phyloP scores from a whole-genome alignment of 2,113 vertebrate species.

The Strigops habroptila region DNA sequence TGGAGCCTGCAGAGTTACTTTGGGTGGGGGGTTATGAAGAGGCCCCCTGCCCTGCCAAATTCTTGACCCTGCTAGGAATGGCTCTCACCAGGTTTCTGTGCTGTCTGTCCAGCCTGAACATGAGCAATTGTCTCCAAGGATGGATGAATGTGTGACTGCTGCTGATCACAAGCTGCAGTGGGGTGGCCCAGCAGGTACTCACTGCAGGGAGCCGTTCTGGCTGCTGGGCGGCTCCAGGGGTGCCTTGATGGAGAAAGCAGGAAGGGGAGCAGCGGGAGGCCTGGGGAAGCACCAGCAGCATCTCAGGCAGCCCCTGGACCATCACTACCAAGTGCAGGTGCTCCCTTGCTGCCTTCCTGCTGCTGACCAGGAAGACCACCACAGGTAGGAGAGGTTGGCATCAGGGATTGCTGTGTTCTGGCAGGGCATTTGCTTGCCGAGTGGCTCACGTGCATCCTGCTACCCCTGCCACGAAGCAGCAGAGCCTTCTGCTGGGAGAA shows the following conservation, averaged over 20 bases:
- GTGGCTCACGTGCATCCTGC: fast-evolving
- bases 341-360: background rate
- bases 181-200: background rate
- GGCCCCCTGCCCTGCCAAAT: background rate
- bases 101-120: fast-evolving
- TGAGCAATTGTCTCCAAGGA: background rate
- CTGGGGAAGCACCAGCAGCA: fast-evolving
- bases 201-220: too few species aligned
- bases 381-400: fast-evolving
- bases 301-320: background rate
- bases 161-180: background rate
- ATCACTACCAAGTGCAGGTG: fast-evolving
- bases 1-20: background rate
- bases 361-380: background rate
- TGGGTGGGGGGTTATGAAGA: background rate
- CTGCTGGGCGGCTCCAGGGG: fast-evolving
- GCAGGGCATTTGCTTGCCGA: background rate
- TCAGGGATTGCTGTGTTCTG: background rate
- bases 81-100: fast-evolving
- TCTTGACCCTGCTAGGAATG: background rate
- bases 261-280: background rate
- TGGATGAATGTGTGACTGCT: background rate
- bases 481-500: background rate
- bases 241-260: fast-evolving
- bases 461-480: too few species aligned